phyloP scores from a whole-genome alignment of 2,113 vertebrate genomes.

The Hoplias malabaricus region DNA sequence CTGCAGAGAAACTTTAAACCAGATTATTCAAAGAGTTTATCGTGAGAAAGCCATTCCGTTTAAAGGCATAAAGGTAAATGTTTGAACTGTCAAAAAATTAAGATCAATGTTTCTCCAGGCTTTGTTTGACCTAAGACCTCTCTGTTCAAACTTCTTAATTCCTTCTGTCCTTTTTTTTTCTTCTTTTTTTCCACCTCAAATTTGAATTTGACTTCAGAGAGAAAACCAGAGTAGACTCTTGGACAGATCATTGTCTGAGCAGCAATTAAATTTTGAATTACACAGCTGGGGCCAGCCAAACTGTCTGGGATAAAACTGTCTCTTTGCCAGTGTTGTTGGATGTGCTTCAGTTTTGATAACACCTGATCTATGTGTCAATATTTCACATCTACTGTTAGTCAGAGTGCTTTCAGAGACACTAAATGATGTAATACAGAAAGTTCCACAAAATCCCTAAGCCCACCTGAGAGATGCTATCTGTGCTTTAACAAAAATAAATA shows the following conservation, averaged over 20 bases:
- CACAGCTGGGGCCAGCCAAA: conserved; percentile 48
- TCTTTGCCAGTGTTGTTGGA: conserved; percentile 52
- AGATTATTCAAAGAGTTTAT: conserved; percentile 39
- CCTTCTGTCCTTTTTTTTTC: neutral
- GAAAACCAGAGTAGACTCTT: conserved; percentile 39
- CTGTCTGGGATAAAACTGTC: conserved; percentile 44
- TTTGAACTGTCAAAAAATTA: conserved; percentile 40
- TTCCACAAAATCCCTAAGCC: conserved; percentile 17
- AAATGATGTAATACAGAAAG: conserved; percentile 33
- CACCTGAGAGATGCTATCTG: conserved; percentile 23
- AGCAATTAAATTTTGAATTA: conserved; percentile 54
- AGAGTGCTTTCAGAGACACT: conserved; percentile 30
- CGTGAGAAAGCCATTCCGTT: conserved; percentile 37
- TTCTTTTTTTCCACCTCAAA: neutral
- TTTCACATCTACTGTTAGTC: conserved; percentile 50
- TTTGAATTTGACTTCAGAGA: conserved; percentile 19
- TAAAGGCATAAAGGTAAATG: conserved; percentile 43
- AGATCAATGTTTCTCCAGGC: conserved; percentile 43
- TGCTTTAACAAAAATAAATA: conserved; percentile 34
- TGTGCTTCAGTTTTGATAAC: conserved; percentile 55
- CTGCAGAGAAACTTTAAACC: conserved; percentile 39
- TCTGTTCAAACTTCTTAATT: conserved; percentile 21
- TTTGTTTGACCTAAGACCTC: conserved; percentile 42
- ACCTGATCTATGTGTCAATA: conserved; percentile 54
- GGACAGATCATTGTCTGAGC: conserved; percentile 51